Evolutionary conservation across 2,797 vertebrate genomes (phyloP).

Genomic region (Peromyscus eremicus): DNA sequence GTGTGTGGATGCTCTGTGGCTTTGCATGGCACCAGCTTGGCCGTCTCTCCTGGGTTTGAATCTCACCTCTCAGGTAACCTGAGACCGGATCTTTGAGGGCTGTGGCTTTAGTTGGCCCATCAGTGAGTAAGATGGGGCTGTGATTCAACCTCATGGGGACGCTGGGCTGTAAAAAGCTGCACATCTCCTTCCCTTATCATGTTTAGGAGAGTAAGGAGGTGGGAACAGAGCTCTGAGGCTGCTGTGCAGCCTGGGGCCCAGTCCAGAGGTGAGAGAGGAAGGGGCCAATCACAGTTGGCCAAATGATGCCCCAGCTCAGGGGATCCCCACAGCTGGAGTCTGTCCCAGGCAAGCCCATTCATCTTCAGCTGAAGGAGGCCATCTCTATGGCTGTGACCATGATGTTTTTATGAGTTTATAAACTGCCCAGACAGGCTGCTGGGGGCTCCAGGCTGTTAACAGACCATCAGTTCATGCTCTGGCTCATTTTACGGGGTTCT

Average conservation of each 20-base stretch:
- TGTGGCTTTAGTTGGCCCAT: background rate
- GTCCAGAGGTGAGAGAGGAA: fast-evolving
- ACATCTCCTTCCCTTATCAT: background rate
- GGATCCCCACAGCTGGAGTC: background rate
- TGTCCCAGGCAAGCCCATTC: background rate
- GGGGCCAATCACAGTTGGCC: fast-evolving
- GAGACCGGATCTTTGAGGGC: no score
- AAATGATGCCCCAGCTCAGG: fast-evolving
- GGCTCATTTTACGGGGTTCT: slow-evolving; percentile 44
- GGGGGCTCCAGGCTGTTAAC: slow-evolving; percentile 65
- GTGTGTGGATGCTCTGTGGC: background rate
- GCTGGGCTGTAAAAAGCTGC: background rate
- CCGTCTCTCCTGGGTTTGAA: fast-evolving
- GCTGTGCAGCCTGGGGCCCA: fast-evolving
- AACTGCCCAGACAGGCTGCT: slow-evolving; percentile 54
- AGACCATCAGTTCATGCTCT: slow-evolving; percentile 69
- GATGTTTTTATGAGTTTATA: slow-evolving; percentile 79
- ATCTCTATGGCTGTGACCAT: slow-evolving; percentile 26
- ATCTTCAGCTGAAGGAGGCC: slow-evolving; percentile 27
- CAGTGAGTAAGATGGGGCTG: background rate
- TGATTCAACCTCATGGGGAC: fast-evolving
- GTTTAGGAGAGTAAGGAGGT: no score
- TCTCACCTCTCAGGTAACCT: background rate
- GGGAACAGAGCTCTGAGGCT: background rate
- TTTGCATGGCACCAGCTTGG: background rate